Evolutionary conservation across 2,888 invertebrate genomes (phyloP).

Genomic region (Scaptomyza tumidula): DNA sequence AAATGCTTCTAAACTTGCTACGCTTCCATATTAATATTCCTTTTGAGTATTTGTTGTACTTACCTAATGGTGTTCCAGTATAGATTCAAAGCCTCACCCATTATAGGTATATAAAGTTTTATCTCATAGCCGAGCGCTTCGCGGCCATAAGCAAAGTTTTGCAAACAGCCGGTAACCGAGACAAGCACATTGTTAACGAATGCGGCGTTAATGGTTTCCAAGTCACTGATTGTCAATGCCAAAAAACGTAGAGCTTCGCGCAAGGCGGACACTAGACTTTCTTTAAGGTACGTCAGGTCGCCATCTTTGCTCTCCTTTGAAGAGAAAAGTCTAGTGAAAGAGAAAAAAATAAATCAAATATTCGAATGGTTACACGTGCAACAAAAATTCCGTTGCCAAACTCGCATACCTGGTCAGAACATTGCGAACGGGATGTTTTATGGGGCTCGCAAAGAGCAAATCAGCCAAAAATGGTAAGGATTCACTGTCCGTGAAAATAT

Average conservation of each 20-base stretch:
- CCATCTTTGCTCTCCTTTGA: constrained; percentile 20
- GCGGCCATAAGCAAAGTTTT: constrained; percentile 82
- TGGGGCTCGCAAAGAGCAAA: constrained; percentile 79
- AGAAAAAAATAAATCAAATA: background rate
- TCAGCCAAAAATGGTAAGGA: constrained; percentile 75
- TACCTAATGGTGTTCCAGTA: constrained; percentile 77
- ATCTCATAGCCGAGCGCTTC: constrained; percentile 71
- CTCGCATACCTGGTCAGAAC: constrained; percentile 81
- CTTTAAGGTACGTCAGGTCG: constrained; percentile 39
- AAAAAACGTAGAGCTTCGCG: constrained; percentile 56
- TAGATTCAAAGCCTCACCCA: constrained; percentile 69
- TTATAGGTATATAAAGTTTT: constrained; percentile 66
- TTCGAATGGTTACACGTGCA: background rate
- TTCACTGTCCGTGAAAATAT: constrained; percentile 7
- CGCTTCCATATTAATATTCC: no score
- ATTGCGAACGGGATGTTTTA: constrained; percentile 84
- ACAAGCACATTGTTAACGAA: constrained; percentile 68
- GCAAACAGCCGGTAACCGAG: constrained; percentile 80
- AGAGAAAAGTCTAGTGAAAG: constrained; percentile 53
- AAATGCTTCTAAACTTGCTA: no score
- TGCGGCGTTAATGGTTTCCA: constrained; percentile 19
- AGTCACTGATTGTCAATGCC: constrained; percentile 38
- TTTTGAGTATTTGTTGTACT: constrained; percentile 6
- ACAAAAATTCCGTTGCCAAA: background rate
- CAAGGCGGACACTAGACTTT: constrained; percentile 58